Percentiles rank a stretch among this genome's conserved stretches.
Evolutionary conservation across 2,797 vertebrate species (phyloP).

Genomic region (Pagetopsis macropterus): DNA sequence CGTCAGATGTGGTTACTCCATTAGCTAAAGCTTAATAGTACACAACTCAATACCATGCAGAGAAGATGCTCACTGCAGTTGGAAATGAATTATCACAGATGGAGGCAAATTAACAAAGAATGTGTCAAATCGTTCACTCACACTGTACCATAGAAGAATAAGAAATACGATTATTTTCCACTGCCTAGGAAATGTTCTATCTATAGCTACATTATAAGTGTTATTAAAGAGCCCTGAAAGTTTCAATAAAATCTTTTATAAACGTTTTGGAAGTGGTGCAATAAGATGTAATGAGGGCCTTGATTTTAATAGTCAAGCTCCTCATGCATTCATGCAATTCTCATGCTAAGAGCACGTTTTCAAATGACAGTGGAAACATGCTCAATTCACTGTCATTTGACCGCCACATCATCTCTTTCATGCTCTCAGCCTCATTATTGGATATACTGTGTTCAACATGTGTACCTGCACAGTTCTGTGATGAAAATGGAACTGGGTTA

Average conservation of each 20-base stretch:
- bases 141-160: slow-evolving; percentile 24
- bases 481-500: slow-evolving; percentile 87
- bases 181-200: slow-evolving; percentile 36
- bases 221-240: slow-evolving; percentile 14
- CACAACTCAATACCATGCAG: slow-evolving; percentile 59
- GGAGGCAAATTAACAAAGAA: slow-evolving; percentile 53
- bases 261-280: slow-evolving; percentile 27
- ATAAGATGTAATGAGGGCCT: slow-evolving; percentile 27
- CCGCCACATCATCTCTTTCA: slow-evolving; percentile 27
- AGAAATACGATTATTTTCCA: not conserved
- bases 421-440: slow-evolving; percentile 38
- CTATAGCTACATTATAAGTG: slow-evolving; percentile 7
- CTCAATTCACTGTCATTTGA: slow-evolving; percentile 31
- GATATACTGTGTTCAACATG: slow-evolving; percentile 38
- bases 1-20: slow-evolving; percentile 46
- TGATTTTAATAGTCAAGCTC: slow-evolving; percentile 44
- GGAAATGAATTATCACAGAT: slow-evolving; percentile 66
- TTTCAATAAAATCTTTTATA: slow-evolving; percentile 47
- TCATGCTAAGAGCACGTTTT: slow-evolving; percentile 12
- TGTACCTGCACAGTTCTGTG: slow-evolving; percentile 89
- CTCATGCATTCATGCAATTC: slow-evolving; percentile 44
- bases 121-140: slow-evolving; percentile 56
- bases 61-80: slow-evolving; percentile 48
- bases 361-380: slow-evolving; percentile 9
- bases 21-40: slow-evolving; percentile 50